A percentile compares a stretch with the other conserved stretches of the same genome.
Evolutionary conservation across 2,888 invertebrate genomes (phyloP).

Genomic region (Drosophila ezoana): DNA sequence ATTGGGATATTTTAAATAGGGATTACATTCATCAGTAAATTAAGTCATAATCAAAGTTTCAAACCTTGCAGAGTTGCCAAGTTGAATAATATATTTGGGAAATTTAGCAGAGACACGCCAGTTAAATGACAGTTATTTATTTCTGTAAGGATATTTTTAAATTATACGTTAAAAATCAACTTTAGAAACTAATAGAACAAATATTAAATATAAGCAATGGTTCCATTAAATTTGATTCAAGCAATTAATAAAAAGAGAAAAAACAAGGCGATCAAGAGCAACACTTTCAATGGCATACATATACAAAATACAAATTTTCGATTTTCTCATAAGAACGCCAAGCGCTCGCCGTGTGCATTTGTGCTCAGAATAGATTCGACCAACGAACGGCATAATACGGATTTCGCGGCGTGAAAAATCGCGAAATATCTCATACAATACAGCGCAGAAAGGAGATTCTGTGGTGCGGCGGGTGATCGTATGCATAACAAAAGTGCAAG

Average conservation of each 20-base stretch:
- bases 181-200: not conserved
- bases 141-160: conserved; percentile 1
- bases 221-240: not conserved
- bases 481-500: conserved; percentile 74
- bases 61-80: conserved; percentile 21
- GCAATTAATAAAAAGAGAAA: conserved; percentile 20
- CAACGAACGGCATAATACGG: conserved; percentile 68
- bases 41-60: conserved; percentile 17
- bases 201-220: not conserved
- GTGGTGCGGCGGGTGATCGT: conserved; percentile 34
- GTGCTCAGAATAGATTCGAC: conserved; percentile 73
- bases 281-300: conserved; percentile 30
- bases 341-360: conserved; percentile 50
- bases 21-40: not conserved
- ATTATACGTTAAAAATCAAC: not conserved
- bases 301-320: conserved; percentile 38
- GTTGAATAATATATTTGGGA: conserved; percentile 13
- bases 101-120: conserved; percentile 32
- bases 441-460: conserved; percentile 30
- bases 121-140: conserved; percentile 36
- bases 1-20: not conserved
- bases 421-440: conserved; percentile 51
- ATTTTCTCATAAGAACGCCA: conserved; percentile 52
- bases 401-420: conserved; percentile 54
- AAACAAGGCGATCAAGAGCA: conserved; percentile 22